A percentile compares a stretch with the other conserved stretches of the same genome.
These are phyloP conservation scores for Scolopax rusticola DNA, from an alignment of 2,797 vertebrate species.

Conservation along the genomic window DNA sequence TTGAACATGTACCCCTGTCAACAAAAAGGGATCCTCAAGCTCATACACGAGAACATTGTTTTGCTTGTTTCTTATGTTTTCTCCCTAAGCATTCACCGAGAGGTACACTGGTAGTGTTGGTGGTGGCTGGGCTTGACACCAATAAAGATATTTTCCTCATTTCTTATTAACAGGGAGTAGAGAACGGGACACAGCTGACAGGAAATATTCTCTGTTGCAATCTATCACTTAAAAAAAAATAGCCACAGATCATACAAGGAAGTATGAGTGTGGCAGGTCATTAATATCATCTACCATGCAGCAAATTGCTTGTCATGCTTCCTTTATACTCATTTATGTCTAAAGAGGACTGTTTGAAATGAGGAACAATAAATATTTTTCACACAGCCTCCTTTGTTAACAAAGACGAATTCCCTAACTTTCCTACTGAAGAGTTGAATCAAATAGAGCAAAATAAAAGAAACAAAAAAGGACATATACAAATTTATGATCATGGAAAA, in stretches of 20 bases:
- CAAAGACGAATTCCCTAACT: constrained; percentile 11
- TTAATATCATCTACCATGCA: constrained; percentile 75
- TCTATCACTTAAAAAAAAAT: constrained; percentile 57
- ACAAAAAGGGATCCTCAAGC: not conserved
- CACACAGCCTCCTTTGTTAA: not conserved
- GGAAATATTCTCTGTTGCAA: constrained; percentile 30
- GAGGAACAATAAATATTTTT: constrained; percentile 61
- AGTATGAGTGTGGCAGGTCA: constrained; percentile 68
- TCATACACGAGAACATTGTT: not conserved
- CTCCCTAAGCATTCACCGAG: not conserved
- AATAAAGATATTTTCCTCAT: constrained; percentile 1
- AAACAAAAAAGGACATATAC: constrained; percentile 13
- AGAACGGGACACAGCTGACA: constrained; percentile 19
- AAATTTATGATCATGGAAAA: constrained; percentile 53
- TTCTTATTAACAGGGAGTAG: not conserved
- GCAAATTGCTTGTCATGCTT: constrained; percentile 79
- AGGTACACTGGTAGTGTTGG: not conserved
- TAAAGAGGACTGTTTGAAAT: constrained; percentile 60
- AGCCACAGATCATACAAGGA: constrained; percentile 30
- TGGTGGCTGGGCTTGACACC: not conserved
- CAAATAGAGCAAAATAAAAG: not conserved
- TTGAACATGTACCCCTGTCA: not conserved
- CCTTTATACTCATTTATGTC: constrained; percentile 75
- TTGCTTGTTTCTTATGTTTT: not conserved
- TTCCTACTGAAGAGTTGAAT: not conserved